Base-by-base conservation (phyloP, 92 coral and sea anemone species). In the Bergia puertoricense region DNA sequence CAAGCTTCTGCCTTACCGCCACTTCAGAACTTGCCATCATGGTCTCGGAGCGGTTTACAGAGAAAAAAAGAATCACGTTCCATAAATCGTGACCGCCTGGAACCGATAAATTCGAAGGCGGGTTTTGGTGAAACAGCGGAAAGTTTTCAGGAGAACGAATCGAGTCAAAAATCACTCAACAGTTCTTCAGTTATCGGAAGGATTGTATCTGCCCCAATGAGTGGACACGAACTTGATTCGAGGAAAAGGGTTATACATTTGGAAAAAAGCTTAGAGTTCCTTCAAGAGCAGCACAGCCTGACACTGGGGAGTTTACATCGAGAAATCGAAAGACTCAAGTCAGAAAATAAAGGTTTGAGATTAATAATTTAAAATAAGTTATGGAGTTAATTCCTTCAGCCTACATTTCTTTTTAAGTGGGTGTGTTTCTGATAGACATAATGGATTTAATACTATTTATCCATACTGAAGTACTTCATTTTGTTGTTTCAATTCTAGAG, bases 1-100 rank as follows among this genome's bases (percentile, higher is more conserved):
- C 89, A 95, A 51, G 76, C 98, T 40, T 80, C 98, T 37, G 91
- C 86, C 91, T 93, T 97, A 69, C 99, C 99, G 74, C 99, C 99
- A 11, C 90, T 97, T 76, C 98, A 96, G 73, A 95, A 97, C 87
- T 92, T 97, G 50, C 99, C 99, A 78, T 97, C 99, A 54, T 97
- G 99, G 99, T 95, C 99, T 37, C 91, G 99, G 82, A 97, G 96
- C 85, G 93, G 98, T 82, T 90, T 97, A 65, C 97, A 94, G 80
- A 93, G 99, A 79, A 85, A 94, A 80, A 95, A 91, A 88, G 94
- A 91, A 77, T 95, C 95, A 68, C 94, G 98, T 82, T 91, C 95
- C 38, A 93, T 97, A 50, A 89, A 94, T 79, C 98, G 98, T 86
- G 99, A 97, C 80, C 97, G 91, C 67, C 92, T 91, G 0, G 91